These are phyloP conservation scores for Syrmaticus mikado DNA, from an alignment of 2,113 vertebrate genomes.

Conservation along the genomic window DNA sequence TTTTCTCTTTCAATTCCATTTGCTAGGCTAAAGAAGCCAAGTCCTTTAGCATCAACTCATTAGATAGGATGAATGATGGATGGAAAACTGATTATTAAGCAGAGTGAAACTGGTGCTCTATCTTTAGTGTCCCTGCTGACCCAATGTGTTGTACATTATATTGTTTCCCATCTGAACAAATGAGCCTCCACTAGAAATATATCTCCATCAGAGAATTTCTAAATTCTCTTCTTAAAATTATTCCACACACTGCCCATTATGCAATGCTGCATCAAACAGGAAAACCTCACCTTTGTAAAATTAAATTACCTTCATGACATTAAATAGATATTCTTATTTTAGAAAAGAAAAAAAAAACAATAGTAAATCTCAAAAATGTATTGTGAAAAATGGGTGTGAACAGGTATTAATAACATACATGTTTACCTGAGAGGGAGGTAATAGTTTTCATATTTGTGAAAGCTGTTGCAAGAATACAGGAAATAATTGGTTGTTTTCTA, in stretches of 20 bases:
- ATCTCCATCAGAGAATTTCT: neutral
- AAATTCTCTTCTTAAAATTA: neutral
- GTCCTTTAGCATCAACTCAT: neutral
- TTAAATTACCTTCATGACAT: neutral
- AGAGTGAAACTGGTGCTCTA: neutral
- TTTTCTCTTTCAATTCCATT: neutral
- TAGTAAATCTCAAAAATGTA: neutral
- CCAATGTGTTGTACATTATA: neutral
- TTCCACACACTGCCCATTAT: neutral
- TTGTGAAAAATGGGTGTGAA: neutral
- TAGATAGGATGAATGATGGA: neutral
- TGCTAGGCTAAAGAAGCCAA: neutral
- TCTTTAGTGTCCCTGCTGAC: neutral
- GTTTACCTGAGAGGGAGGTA: neutral
- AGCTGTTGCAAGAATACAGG: accelerated
- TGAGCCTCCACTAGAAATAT: neutral
- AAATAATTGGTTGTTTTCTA: neutral
- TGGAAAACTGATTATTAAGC: neutral
- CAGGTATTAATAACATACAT: neutral
- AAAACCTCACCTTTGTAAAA: neutral
- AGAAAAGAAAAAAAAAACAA: too few relatives aligned
- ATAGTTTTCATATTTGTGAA: neutral
- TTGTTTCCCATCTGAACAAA: neutral
- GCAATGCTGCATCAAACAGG: neutral
- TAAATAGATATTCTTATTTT: neutral